Evolutionary conservation across 2,797 vertebrate genomes (phyloP), one percentile per base, ranked within the genome.

Genomic region (Fistularia tabacaria): DNA sequence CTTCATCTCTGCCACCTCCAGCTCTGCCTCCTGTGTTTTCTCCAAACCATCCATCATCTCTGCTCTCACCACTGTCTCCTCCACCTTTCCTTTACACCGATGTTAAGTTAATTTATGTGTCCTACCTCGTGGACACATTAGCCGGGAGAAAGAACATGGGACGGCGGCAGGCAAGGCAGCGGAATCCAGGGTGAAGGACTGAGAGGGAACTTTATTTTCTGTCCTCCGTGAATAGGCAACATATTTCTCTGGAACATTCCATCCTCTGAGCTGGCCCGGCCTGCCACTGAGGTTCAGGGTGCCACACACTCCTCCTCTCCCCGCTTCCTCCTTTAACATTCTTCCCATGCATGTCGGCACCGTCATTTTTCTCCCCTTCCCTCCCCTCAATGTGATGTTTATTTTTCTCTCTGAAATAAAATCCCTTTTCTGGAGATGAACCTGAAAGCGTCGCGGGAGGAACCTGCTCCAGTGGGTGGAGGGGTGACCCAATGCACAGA

Each of bases 241-340:
- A 86, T 86, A 82, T 87, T 87, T 82, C 66, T 80, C 57, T 78
- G 75, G 84, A 87, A 86, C 82, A 87, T 86, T 88, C 87, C 82
- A 76, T 71, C 77, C 73, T 72, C 71, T 73, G 73, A 79, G 74
- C 74, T 69, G 66, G 70, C 71, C 64, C 48, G 36, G 74, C 69
- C 66, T 79, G 81, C 81, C 81, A 82, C 82, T 66, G 79, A 72
- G 46, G 74, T 76, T 66, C 73, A 72, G 49, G 70, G 68, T n/a
- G 66, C 80, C 70, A 77, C 77, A 82, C 71, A 83, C 73, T 84
- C 75, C 73, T 70, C 69, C 75, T 80, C 68, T 66, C 58, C 52
- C 38, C 50, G 45, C 63, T 69, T 73, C 62, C 64, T 68, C 59
- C 43, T 41, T 8, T 57, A 51, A 25, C 43, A 49, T 58, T 62